Evolutionary conservation across 2,888 invertebrate species (phyloP).

Genomic region (Lochmaea crataegi): DNA sequence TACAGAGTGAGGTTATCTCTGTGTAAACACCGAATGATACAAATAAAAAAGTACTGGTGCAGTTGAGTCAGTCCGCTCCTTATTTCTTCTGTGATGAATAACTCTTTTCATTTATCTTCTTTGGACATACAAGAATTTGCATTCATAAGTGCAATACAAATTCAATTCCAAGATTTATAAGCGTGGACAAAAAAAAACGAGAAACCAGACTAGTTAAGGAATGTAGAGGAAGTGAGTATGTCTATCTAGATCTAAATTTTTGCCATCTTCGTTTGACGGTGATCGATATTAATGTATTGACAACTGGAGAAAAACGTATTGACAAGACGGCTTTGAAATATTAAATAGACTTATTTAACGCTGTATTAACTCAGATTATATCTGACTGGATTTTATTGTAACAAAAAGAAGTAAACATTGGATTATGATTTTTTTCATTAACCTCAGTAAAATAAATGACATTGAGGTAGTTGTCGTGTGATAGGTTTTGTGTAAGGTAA

Average conservation of each 20-base stretch:
- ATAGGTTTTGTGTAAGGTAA: too few species aligned
- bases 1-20: too few species aligned
- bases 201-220: slow-evolving; percentile 16
- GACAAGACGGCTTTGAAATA: background rate
- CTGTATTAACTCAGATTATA: background rate
- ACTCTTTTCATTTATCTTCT: slow-evolving; percentile 22
- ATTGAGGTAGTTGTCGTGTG: background rate
- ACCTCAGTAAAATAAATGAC: background rate
- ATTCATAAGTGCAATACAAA: slow-evolving; percentile 19
- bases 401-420: background rate
- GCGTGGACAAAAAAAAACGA: slow-evolving; percentile 18
- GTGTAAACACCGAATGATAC: too few species aligned
- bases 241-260: slow-evolving; percentile 29
- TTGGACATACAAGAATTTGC: slow-evolving; percentile 27
- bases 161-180: slow-evolving; percentile 27
- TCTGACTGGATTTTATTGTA: too few species aligned
- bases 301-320: slow-evolving; percentile 16
- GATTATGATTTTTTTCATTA: background rate
- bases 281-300: slow-evolving; percentile 24
- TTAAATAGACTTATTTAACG: background rate
- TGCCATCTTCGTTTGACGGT: background rate
- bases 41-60: too few species aligned
- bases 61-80: slow-evolving; percentile 14
- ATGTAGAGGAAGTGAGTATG: slow-evolving; percentile 17
- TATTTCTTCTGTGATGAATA: slow-evolving; percentile 26